Conservation (phyloP, 2,113 vertebrate genomes). For the Cinclus cinclus region DNA sequence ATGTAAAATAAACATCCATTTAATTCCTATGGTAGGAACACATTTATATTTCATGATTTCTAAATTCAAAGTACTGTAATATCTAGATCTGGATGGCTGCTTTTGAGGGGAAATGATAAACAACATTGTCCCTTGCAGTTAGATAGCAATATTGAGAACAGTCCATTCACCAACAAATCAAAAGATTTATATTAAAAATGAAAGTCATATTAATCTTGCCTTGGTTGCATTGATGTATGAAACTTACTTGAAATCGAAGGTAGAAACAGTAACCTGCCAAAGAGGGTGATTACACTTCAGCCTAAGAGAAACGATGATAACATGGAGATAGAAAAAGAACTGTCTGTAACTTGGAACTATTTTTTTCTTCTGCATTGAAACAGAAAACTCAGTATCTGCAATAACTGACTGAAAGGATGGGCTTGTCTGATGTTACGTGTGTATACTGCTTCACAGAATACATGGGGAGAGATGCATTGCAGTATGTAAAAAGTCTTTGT, state of each 20-base stretch:
- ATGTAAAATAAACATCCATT: conserved; percentile 46
- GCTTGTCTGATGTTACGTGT: neutral
- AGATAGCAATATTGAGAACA: conserved; percentile 53
- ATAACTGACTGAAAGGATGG: conserved; percentile 15
- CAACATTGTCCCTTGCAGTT: conserved; percentile 55
- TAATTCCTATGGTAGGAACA: conserved; percentile 44
- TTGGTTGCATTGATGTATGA: conserved; percentile 19
- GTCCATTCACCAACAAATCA: conserved; percentile 64
- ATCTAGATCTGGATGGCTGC: conserved; percentile 53
- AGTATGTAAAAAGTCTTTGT: conserved; percentile 17
- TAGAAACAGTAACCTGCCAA: conserved; percentile 36
- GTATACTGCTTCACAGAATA: neutral
- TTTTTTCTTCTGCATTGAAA: conserved; percentile 22
- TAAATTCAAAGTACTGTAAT: conserved; percentile 51
- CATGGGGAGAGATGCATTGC: conserved; percentile 17
- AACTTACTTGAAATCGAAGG: conserved; percentile 45
- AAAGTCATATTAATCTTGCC: conserved; percentile 61
- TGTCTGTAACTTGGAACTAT: neutral
- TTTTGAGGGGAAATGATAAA: conserved; percentile 61
- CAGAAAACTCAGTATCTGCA: conserved; percentile 2
- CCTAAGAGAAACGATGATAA: neutral
- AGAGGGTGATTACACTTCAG: conserved; percentile 5
- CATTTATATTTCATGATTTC: conserved; percentile 69
- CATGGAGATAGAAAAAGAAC: neutral
- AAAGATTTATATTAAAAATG: conserved; percentile 60